Base-by-base conservation (phyloP, 2,797 vertebrate genomes). In the Channa striata region DNA sequence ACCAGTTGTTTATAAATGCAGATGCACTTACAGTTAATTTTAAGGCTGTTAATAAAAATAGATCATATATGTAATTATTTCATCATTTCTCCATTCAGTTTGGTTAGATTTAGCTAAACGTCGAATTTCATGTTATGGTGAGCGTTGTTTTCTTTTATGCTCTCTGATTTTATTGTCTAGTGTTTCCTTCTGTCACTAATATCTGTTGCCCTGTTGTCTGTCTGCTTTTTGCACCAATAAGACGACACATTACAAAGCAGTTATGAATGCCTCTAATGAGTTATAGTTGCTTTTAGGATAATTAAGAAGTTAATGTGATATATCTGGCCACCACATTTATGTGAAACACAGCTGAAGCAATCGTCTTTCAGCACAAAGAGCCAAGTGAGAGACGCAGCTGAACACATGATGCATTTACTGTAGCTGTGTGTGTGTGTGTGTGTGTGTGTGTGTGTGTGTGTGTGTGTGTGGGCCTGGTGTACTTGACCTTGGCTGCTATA, bases 401-500 rank as follows among this genome's bases (percentile, higher is more conserved):
- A 84, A 72, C 82, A 81, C 77, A 76, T 79, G 81, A 89, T 85
- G 85, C 79, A 86, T 87, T 87, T 49, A 69, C 71, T 64, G 67
- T 68, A 60, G 60, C 59, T 48, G 47, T 73, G 19, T 50, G 21
- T 61, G 23, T 60, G 34, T 43, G 5, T 23, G 2, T 60, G 19
- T 39, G 37, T 48, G 39, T 56, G 57, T 52, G 19, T 25, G 9
- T 56, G 10, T 43, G 21, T 49, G 23, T 40, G 64, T 64, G 39
- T 50, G 33, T 52, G 47, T 36, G 49, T 47, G 65, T 20, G 60
- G 68, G 44, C 68, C 71, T 30, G 6, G 40, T 57, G 57, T 78
- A 64, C 74, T 78, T 90, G 89, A 92, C 91, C 91, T 93, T 90
- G 89, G 87, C 69, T 63, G 85, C 82, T 87, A 49, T 23, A 77